A percentile compares a stretch with the other conserved stretches of the same genome.
These are phyloP conservation scores for Smutsia gigantea DNA, from an alignment of 2,797 vertebrate species.

Conservation along the genomic window DNA sequence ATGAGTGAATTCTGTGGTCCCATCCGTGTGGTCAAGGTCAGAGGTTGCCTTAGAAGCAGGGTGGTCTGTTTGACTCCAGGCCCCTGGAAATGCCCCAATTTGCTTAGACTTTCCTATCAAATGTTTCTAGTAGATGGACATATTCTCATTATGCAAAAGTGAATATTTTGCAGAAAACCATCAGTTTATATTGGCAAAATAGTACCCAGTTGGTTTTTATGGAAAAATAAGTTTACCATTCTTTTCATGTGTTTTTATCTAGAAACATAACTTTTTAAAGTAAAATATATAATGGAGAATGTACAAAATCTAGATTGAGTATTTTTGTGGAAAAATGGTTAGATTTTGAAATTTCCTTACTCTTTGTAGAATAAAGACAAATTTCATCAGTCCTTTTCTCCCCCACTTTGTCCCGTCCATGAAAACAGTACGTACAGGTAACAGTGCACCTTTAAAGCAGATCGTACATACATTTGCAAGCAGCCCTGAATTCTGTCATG, in stretches of 20 bases:
- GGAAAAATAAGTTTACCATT: background rate
- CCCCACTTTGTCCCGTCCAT: background rate
- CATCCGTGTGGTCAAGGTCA: background rate
- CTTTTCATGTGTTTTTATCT: conserved; percentile 2
- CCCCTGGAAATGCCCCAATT: background rate
- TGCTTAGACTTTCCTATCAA: background rate
- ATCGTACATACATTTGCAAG: background rate
- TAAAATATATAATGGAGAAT: background rate
- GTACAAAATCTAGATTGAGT: background rate
- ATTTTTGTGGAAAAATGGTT: background rate
- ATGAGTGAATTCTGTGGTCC: background rate
- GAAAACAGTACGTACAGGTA: background rate
- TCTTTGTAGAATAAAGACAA: conserved; percentile 38
- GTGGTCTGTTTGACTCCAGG: background rate
- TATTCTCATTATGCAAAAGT: background rate
- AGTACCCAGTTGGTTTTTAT: background rate
- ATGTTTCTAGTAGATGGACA: background rate
- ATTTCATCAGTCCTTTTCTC: background rate
- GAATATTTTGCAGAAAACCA: background rate
- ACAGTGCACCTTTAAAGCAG: background rate
- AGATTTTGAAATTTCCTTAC: background rate
- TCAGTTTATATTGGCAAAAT: background rate
- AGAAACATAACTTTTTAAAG: conserved; percentile 35
- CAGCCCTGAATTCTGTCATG: background rate
- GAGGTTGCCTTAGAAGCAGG: background rate